phyloP scores from a whole-genome alignment of 2,888 invertebrate species.

The Tetragonula carbonaria region DNA sequence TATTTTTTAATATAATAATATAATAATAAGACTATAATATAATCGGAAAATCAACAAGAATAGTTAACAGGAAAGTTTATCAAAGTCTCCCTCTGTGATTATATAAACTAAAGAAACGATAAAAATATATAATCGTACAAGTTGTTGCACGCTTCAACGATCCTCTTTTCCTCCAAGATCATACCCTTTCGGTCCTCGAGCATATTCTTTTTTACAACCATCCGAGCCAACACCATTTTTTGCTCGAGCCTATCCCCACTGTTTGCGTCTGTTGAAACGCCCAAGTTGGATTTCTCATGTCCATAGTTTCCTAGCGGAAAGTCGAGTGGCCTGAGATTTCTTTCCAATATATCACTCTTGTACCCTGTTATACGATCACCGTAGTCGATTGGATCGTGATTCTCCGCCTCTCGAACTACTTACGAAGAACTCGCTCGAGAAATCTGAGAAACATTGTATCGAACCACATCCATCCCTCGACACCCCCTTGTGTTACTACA shows the following conservation, averaged over 20 bases:
- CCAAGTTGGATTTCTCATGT: constrained; percentile 31
- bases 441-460: constrained; percentile 20
- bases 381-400: constrained; percentile 44
- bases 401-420: constrained; percentile 23
- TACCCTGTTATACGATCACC: background rate
- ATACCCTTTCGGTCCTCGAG: constrained; percentile 23
- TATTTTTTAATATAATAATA: too few relatives aligned
- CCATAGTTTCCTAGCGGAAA: constrained; percentile 24
- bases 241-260: constrained; percentile 50
- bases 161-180: background rate
- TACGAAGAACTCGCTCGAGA: constrained; percentile 1
- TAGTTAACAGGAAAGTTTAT: too few relatives aligned
- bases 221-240: constrained; percentile 76
- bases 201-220: constrained; percentile 56
- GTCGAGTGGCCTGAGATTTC: constrained; percentile 11
- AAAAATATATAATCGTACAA: constrained; percentile 45
- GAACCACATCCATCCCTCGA: background rate
- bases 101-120: constrained; percentile 4
- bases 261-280: constrained; percentile 52
- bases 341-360: constrained; percentile 43
- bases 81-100: too few relatives aligned
- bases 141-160: background rate
- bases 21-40: too few relatives aligned
- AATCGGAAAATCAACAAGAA: too few relatives aligned
- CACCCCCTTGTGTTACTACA: background rate